Evolutionary conservation across 2,113 vertebrate species (phyloP), one percentile per base, ranked within the genome.

Genomic region (Sinocyclocheilus grahami): DNA sequence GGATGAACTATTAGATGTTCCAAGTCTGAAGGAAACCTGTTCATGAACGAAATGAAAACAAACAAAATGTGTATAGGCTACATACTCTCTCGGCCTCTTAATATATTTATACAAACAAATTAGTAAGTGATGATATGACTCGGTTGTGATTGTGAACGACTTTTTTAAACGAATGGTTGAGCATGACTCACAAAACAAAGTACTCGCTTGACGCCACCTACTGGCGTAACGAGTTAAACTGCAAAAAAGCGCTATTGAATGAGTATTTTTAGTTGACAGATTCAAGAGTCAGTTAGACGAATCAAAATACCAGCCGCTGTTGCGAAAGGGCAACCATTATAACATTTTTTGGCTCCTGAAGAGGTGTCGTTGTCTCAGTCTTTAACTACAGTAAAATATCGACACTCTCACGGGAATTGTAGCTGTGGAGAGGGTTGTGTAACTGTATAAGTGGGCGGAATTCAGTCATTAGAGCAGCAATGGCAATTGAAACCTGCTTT

Each of bases 321-420:
- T 27, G 48, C 3, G 3, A 33, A 78, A 24, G 13, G 7, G 24
- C n/a, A 33, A 30, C 2, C 20, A n/a, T 74, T 74, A 46, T 24
- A 62, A 20, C 11, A 11, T 3, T 74, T 33, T 75, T 0, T 55
- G 30, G 12, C 39, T 46, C 58, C 42, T 33, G 75, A 48, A 48
- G 48, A 48, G 12, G 11, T 6, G 65, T 48, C 30, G 48, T 78
- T 60, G 76, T 85, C 81, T 75, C 53, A 77, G 65, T 88, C 86
- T 87, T 86, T 75, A 84, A 39, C 79, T 78, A 76, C 71, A 82
- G 33, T 62, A 72, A 89, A 77, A 82, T 58, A 69, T 74, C 74
- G 37, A 62, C 42, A 84, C 80, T 85, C 72, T 72, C 46, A 39
- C 37, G 67, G 79, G 87, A 78, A 86, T 62, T 58, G 53, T 18